These are phyloP conservation scores for Hiodon alosoides DNA, from an alignment of 2,113 vertebrate genomes.

Conservation along the genomic window DNA sequence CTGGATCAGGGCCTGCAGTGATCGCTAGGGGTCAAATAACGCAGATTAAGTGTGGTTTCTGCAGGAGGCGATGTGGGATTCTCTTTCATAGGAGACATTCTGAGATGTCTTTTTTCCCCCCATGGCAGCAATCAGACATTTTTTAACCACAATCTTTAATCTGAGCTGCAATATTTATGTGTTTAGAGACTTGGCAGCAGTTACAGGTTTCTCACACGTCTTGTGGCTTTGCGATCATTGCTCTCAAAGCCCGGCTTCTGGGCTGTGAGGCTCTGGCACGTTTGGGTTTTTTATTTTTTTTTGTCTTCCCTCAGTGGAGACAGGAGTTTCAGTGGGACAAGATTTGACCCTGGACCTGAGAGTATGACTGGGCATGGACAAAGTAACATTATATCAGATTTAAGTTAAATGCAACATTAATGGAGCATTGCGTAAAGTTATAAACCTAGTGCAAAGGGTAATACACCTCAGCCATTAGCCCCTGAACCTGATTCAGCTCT, in stretches of 20 bases:
- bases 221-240: not conserved
- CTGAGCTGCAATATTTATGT: conserved; percentile 8
- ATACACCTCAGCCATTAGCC: not conserved
- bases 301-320: not conserved
- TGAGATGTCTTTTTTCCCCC: not conserved
- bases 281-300: not conserved
- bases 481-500: not conserved
- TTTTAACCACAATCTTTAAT: conserved; percentile 16
- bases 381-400: too few relatives aligned
- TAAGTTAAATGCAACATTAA: too few relatives aligned
- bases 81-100: not conserved
- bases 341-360: too few relatives aligned
- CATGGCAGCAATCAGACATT: not conserved
- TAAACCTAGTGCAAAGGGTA: too few relatives aligned
- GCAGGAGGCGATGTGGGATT: not conserved
- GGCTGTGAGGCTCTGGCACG: not conserved
- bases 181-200: conserved; percentile 3
- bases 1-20: not conserved
- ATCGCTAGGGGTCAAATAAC: not conserved
- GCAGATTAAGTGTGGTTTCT: not conserved
- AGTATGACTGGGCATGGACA: too few relatives aligned
- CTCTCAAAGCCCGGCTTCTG: not conserved
- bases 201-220: conserved; percentile 1
- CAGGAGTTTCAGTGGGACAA: not conserved
- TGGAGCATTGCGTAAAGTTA: too few relatives aligned